A percentile compares a stretch with the other conserved stretches of the same genome.
Evolutionary conservation across 2,888 invertebrate species (phyloP).

Genomic region (Leucoma salicis): DNA sequence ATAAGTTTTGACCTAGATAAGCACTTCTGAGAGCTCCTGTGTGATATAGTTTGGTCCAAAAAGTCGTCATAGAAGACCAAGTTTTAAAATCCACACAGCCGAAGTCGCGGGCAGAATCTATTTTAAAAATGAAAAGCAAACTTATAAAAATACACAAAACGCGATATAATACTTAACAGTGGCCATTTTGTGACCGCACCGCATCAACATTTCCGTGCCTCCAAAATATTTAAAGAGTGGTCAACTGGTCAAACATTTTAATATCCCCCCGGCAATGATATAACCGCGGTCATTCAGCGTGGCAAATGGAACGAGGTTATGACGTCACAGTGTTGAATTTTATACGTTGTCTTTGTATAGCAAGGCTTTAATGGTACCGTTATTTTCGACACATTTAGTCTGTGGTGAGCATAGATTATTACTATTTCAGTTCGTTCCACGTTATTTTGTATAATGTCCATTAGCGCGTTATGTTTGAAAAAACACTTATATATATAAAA

Average conservation of each 20-base stretch:
- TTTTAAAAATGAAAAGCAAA: too few relatives aligned
- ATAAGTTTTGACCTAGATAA: too few relatives aligned
- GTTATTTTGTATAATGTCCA: neutral
- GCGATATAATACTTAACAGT: too few relatives aligned
- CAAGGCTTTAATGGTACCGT: neutral
- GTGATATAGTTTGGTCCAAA: too few relatives aligned
- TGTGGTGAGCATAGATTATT: neutral
- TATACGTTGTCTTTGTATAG: neutral
- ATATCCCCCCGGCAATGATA: conserved; percentile 18
- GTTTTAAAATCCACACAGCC: too few relatives aligned
- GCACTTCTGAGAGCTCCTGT: too few relatives aligned
- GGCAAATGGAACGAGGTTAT: conserved; percentile 21
- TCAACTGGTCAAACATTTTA: conserved; percentile 6
- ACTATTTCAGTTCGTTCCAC: neutral
- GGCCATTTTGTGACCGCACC: too few relatives aligned
- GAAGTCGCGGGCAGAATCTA: too few relatives aligned
- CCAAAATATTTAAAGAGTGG: neutral
- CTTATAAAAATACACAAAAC: too few relatives aligned
- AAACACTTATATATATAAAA: too few relatives aligned
- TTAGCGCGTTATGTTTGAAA: neutral
- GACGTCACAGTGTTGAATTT: neutral
- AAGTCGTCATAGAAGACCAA: too few relatives aligned
- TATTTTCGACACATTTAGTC: neutral
- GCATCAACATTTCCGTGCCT: neutral
- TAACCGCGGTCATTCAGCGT: conserved; percentile 8